A percentile compares a stretch with the other conserved stretches of the same genome.
Conservation (phyloP, 2,113 vertebrate species). For the Pseudolaguvia tuberculata region DNA sequence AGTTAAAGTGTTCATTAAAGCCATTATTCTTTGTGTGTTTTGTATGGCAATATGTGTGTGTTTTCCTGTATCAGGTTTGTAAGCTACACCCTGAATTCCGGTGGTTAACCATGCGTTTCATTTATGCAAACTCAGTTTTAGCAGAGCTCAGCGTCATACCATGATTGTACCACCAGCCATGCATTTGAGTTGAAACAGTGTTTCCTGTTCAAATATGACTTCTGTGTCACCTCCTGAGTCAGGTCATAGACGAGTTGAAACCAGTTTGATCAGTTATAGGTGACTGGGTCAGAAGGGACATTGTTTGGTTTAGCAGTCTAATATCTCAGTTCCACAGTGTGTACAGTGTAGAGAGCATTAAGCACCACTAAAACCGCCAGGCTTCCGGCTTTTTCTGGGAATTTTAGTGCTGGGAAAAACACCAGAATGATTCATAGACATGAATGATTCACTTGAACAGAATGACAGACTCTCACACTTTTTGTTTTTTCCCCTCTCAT, state of each 20-base stretch:
- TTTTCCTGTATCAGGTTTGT: not conserved
- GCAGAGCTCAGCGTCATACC: not conserved
- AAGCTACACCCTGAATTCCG: conserved; percentile 17
- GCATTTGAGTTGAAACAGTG: not conserved
- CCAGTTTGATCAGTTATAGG: not conserved
- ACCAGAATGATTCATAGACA: conserved; percentile 9
- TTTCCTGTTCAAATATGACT: not conserved
- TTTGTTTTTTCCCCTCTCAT: too few relatives aligned
- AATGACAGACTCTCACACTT: not conserved
- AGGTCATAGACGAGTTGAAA: not conserved
- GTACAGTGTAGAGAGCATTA: not conserved
- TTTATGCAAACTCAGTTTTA: not conserved
- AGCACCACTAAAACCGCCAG: not conserved
- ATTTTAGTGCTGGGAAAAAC: conserved; percentile 1
- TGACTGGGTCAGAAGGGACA: not conserved
- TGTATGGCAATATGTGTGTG: not conserved
- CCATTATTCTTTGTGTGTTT: not conserved
- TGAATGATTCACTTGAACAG: conserved; percentile 6
- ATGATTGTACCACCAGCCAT: not conserved
- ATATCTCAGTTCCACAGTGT: not conserved
- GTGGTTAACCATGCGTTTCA: conserved; percentile 5
- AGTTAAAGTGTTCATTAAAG: not conserved
- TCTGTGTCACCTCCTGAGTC: not conserved
- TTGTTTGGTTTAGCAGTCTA: too few relatives aligned
- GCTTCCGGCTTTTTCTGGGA: not conserved